Conservation (phyloP, 2,797 vertebrate species). For the Trichosurus vulpecula region DNA sequence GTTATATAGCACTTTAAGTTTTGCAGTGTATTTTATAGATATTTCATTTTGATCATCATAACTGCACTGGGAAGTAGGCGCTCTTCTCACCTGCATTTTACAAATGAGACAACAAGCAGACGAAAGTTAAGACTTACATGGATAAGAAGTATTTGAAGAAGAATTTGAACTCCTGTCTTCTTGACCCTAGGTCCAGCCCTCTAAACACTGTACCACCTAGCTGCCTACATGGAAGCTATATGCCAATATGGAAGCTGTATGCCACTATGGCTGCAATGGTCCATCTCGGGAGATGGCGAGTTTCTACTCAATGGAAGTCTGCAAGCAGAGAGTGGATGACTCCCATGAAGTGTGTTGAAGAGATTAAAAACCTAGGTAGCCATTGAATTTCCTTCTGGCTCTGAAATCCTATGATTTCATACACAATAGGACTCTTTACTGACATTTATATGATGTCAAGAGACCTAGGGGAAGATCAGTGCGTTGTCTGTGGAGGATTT, state of each 20-base stretch:
- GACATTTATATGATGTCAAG: background rate
- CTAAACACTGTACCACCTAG: background rate
- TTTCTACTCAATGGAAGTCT: background rate
- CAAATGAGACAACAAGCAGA: background rate
- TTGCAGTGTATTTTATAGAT: background rate
- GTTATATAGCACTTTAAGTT: background rate
- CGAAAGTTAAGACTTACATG: background rate
- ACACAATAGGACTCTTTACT: background rate
- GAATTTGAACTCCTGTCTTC: background rate
- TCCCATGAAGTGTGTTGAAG: background rate
- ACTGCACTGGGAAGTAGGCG: background rate
- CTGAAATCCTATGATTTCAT: background rate
- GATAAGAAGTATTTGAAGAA: background rate
- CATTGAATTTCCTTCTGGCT: background rate
- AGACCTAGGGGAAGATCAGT: background rate
- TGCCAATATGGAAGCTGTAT: background rate
- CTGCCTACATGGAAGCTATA: background rate
- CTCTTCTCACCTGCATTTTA: background rate
- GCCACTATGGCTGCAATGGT: no score
- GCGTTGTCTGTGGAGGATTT: background rate
- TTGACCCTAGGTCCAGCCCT: background rate
- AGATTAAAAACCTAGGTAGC: background rate
- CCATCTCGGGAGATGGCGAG: background rate
- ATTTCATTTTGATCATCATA: background rate
- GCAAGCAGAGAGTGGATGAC: background rate